Base-by-base conservation (phyloP, 35 echinoderm and acorn worm species). In the Diadema setosum region DNA sequence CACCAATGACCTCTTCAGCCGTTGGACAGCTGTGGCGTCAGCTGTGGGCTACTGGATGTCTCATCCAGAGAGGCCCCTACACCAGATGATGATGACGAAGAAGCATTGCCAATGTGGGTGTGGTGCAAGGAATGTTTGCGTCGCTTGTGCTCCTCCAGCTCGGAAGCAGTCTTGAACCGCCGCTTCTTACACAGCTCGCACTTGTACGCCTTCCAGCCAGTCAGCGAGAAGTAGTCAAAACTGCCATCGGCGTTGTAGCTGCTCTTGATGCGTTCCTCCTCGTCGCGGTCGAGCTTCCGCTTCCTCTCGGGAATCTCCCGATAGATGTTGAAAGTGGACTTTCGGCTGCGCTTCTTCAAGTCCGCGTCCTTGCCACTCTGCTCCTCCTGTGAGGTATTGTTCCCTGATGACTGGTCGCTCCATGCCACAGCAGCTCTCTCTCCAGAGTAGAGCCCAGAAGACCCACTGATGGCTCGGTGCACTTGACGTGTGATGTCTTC, bases 171-270 rank as follows among this genome's bases (percentile, higher is more conserved):
- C 61, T 99, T 99, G 80, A 99, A 99, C 17, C 96, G 85, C 27
- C 96, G 35, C 67, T 99, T 99, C 92, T 99, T 99, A 46, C 96
- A 99, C 56, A 99, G 45, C 23, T 91, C 87, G 69, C 96, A 99
- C 82, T 99, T 99, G 82, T 99, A 99, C 0, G 96, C 96, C 60
- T 99, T 99, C 96, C 96, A 99, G n/a, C 96, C 96, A 7, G 96
- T 99, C 58, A 99, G 82, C 3, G 96, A 90, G 64, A 92, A 99
- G 80, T 99, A 99, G 87, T 99, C 96, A 90, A 99, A 99, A 50
- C 96, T 99, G 9, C 96, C 96, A 67, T 99, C 96, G 58, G 96
- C 80, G 87, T 99, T 99, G 85, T 99, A 99, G 45, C 96, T 99
- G 86, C 88, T 88, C 55, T 99, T 99, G n/a, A 99, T 99, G 41